phyloP scores from a whole-genome alignment of 1,140 invertebrate genomes.

The Himalopsyche phryganea region DNA sequence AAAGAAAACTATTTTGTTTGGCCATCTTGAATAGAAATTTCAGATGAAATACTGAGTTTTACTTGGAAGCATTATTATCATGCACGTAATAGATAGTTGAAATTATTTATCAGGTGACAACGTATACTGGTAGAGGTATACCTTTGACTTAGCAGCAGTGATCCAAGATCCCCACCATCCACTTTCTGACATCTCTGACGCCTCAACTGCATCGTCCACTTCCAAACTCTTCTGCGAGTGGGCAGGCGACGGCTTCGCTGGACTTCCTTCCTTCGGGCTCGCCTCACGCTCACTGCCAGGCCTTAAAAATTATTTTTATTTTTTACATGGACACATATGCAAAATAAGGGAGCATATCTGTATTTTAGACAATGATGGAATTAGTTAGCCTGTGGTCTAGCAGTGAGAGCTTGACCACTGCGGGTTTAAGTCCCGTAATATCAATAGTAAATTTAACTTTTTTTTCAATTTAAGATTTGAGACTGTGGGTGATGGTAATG shows the following conservation, averaged over 20 bases:
- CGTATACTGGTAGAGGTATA: no score
- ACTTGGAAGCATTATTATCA: no score
- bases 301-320: neutral
- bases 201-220: slow-evolving; percentile 47
- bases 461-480: no score
- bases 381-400: neutral
- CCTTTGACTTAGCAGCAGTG: slow-evolving; percentile 51
- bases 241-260: neutral
- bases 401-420: neutral
- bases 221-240: slow-evolving; percentile 17
- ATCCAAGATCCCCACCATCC: slow-evolving; percentile 54
- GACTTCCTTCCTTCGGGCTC: slow-evolving; percentile 4
- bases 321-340: neutral
- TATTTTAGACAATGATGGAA: neutral
- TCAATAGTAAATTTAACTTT: no score
- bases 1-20: no score
- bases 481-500: no score
- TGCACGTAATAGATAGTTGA: no score
- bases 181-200: slow-evolving; percentile 37
- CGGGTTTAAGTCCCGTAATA: no score
- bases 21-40: no score
- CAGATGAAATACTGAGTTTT: no score
- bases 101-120: no score
- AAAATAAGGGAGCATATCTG: neutral
- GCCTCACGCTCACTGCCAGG: neutral